Base-by-base conservation (phyloP, 1,140 invertebrate species). In the Camponotus pennsylvanicus region DNA sequence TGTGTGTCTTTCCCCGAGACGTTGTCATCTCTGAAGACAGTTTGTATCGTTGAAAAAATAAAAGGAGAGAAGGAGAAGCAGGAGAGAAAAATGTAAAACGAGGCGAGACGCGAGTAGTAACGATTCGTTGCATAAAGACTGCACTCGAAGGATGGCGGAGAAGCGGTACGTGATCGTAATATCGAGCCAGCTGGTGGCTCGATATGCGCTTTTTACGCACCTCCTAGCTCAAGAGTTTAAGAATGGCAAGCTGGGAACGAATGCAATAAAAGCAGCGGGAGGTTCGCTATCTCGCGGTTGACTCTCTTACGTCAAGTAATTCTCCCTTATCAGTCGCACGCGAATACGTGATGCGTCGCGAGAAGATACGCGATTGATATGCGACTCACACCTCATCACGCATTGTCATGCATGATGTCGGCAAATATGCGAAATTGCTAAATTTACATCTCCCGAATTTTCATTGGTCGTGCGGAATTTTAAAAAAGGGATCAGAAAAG, bases 91-190 rank as follows among this genome's bases (percentile, higher is more conserved):
- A 82, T 73, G 79, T 82, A 82, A 52, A 83, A 75, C 79, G 67
- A 61, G 73, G 55, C 57, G 40, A 83, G 57, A 61, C 69, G 69
- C 69, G 40, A 52, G 49, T 27, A 52, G 79, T 83, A 83, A 83
- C 69, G 79, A 61, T 61, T 75, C 79, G 69, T 63, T 83, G 79
- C 69, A 83, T 83, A 83, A 83, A 83, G 79, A 75, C 79, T 83
- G 79, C 55, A 75, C 40, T 75, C 69, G 79, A 83, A 83, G 69
- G 32, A 83, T 75, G 70, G 79, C 40, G 69, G 69, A 73, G 61
- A 40, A 63, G 40, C 37, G 42, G 69, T 83, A 83, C 79, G 79
- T 83, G 79, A 83, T 83, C 79, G 69, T 83, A 83, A 83, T 83
- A 83, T 83, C 69, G 55, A 83, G 79, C 8, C 45, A n/a, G 40